Evolutionary conservation across 2,888 invertebrate genomes (phyloP).

Genomic region (Bombyx huttoni): DNA sequence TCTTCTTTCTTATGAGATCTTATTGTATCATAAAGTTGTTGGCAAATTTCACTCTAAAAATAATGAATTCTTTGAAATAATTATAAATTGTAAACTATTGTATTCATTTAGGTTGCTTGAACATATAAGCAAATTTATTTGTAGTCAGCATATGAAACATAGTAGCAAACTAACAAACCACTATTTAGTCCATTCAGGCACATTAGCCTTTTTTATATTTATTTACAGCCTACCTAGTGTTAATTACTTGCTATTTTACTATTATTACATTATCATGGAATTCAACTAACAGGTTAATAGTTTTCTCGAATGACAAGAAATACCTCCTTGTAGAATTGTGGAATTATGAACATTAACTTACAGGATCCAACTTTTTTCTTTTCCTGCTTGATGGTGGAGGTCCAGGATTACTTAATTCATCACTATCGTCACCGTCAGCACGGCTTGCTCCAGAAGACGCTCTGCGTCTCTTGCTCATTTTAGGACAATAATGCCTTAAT

Average conservation of each 20-base stretch:
- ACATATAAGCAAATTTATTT: neutral
- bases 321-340: too few species aligned
- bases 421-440: slow-evolving; percentile 78
- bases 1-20: slow-evolving; percentile 93
- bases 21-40: slow-evolving; percentile 93
- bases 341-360: slow-evolving; percentile 32
- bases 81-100: neutral
- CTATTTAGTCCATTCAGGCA: too few species aligned
- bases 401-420: slow-evolving; percentile 66
- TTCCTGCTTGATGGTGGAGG: slow-evolving; percentile 71
- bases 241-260: neutral
- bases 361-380: slow-evolving; percentile 83
- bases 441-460: slow-evolving; percentile 88
- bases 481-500: neutral
- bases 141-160: too few species aligned
- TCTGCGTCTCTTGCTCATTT: slow-evolving; percentile 84
- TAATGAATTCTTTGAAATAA: slow-evolving; percentile 3
- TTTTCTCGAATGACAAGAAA: too few species aligned
- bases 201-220: too few species aligned
- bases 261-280: too few species aligned
- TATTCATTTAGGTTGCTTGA: neutral
- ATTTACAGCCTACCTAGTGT: neutral
- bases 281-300: too few species aligned
- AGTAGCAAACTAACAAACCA: too few species aligned
- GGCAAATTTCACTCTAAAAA: slow-evolving; percentile 84